Evolutionary conservation across 1,140 invertebrate genomes (phyloP).

Genomic region (Drosophila grimshawi): DNA sequence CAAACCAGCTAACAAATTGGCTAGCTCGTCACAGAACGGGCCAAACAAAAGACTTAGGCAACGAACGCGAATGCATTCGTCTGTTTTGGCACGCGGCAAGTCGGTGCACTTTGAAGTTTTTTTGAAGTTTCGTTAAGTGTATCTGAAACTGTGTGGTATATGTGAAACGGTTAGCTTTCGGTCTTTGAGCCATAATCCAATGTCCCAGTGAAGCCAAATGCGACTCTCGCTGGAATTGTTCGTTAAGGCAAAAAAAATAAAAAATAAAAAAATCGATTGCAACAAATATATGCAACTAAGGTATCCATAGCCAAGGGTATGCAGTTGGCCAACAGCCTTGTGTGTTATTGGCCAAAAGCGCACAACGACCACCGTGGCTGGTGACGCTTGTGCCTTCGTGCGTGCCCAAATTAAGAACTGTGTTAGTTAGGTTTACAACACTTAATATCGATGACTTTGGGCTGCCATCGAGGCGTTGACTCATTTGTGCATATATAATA

Average conservation of each 20-base stretch:
- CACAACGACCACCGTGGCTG: neutral
- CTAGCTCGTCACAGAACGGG: conserved; percentile 12
- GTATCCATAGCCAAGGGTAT: conserved; percentile 62
- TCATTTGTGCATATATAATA: neutral
- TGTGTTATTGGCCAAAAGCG: conserved; percentile 54
- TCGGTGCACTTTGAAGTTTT: conserved; percentile 26
- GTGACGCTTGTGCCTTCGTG: conserved; percentile 39
- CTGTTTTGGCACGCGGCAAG: conserved; percentile 39
- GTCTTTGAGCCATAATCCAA: conserved; percentile 20
- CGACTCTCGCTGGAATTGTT: conserved; percentile 13
- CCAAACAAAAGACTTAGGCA: conserved; percentile 78
- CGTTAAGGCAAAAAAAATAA: neutral
- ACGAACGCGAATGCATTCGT: conserved; percentile 55
- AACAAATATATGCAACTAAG: conserved; percentile 37
- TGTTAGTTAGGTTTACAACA: conserved; percentile 67
- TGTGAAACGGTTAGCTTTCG: conserved; percentile 15
- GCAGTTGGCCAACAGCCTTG: conserved; percentile 41
- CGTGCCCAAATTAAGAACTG: conserved; percentile 69
- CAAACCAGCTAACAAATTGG: conserved; percentile 60
- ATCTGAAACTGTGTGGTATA: conserved; percentile 21
- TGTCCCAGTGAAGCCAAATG: conserved; percentile 1
- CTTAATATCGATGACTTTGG: conserved; percentile 55
- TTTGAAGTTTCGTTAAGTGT: conserved; percentile 64
- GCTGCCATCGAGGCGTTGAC: conserved; percentile 24
- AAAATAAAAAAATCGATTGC: conserved; percentile 27